Base-by-base conservation (phyloP, 2,113 vertebrate genomes). In the Protobothrops flavoviridis region DNA sequence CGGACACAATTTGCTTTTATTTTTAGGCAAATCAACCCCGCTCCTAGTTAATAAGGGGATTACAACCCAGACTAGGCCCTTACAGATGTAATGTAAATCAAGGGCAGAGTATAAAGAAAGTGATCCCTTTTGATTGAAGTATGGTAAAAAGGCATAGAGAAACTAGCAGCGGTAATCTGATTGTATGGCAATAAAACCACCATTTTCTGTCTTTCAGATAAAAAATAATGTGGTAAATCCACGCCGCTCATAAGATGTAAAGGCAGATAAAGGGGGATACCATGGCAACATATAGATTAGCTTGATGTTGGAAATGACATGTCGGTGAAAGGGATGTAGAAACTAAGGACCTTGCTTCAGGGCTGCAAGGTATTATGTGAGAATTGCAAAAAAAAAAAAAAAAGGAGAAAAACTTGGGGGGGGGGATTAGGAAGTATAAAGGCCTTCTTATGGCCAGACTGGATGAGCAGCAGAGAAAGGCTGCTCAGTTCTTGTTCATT, bases 31-130 rank as follows among this genome's bases (percentile, higher is more conserved):
- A 98, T 98, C 97, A 98, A 98, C 97, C 97, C 98, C 97, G 98
- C 97, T 97, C 98, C 98, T 98, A 97, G 98, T 99, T 99, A 99
- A 99, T 99, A 99, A 99, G 98, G 98, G 99, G 99, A 99, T 99
- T 99, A 99, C 98, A 99, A 97, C 97, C 97, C 98, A 98, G 97
- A 98, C 98, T 97, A 97, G 98, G 97, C 98, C 98, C 99, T 99
- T 99, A 99, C 99, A 99, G 98, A 98, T 97, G 98, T 98, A 97
- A 98, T 98, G 98, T 98, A 98, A 98, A 98, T 98, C 97, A 97
- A 98, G 97, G 97, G 96, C 97, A 97, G 97, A 96, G 97, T 98
- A 98, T 97, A 98, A 98, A 99, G 98, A 98, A 98, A 98, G 98
- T 98, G 98, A 98, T 98, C 98, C 97, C 97, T 98, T 98, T 98